Evolutionary conservation across 2,888 invertebrate genomes (phyloP).

Genomic region (Rhogogaster chlorosoma): DNA sequence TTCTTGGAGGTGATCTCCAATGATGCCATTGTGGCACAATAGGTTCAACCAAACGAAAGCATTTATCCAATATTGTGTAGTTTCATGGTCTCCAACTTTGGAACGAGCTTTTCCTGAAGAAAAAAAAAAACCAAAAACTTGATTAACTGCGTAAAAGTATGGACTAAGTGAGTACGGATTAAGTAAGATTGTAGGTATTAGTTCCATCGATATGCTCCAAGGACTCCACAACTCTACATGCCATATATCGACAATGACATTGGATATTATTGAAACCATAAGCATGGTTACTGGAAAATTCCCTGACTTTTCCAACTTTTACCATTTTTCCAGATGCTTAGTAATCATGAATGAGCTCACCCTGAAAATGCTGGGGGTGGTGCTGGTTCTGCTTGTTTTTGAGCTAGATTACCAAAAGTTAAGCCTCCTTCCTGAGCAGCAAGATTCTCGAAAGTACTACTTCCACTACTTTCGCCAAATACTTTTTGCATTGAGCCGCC

Average conservation of each 20-base stretch:
- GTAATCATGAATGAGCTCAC: conserved; percentile 58
- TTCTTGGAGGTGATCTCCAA: background rate
- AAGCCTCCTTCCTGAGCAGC: conserved; percentile 71
- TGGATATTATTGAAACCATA: background rate
- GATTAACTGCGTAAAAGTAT: conserved; percentile 23
- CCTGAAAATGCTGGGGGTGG: conserved; percentile 70
- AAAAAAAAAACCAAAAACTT: conserved; percentile 61
- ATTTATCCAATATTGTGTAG: background rate
- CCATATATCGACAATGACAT: background rate
- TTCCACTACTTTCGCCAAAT: conserved; percentile 68
- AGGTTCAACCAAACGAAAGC: background rate
- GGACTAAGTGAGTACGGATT: background rate
- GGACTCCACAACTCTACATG: background rate
- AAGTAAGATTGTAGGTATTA: background rate
- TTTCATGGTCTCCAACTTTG: conserved; percentile 72
- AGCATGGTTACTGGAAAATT: too few relatives aligned
- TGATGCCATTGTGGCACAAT: background rate
- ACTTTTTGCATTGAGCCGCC: conserved; percentile 68
- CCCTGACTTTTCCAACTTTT: too few relatives aligned
- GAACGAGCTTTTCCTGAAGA: conserved; percentile 73
- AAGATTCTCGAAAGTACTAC: conserved; percentile 71
- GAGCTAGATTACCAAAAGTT: conserved; percentile 70
- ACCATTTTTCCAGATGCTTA: too few relatives aligned
- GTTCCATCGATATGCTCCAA: background rate
- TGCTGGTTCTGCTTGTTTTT: conserved; percentile 68